Base-by-base conservation (phyloP, 2,113 vertebrate genomes). In the Oplegnathus fasciatus region DNA sequence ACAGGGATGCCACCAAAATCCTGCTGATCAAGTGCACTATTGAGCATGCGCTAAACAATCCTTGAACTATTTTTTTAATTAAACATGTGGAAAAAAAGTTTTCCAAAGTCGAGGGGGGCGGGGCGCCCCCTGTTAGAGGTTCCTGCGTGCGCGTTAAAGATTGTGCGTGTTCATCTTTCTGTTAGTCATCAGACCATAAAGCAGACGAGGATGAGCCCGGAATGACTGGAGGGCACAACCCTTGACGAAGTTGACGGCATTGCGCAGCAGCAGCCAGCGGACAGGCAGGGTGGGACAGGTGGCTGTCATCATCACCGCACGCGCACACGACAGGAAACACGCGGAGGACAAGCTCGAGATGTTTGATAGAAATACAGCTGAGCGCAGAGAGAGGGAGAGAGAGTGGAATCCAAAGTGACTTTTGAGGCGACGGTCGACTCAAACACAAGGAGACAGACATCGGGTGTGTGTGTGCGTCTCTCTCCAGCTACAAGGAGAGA, bases 331-430 rank as follows among this genome's bases (percentile, higher is more conserved):
- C 82, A 65, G 52, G 66, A 78, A 65, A 71, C 52, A 14, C 69
- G 44, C 76, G 42, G 9, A 32, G 67, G 67, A 61, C 67, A 28
- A 7, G 61, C 40, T 58, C 30, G 30, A 65, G 15, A 67, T 60
- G 71, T 60, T 1, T 50, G 44, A 20, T 44, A 55, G 37, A 65
- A 71, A 80, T n/a, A 78, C 30, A 62, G 24, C 57, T 55, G 57
- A 68, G 72, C 44, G 22, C 82, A 34, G 72, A 46, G n/a, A 44
- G 46, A 44, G 46, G 30, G 42, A 11, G 9, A 15, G 52, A 34
- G 64, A 78, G 62, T 9, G 40, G 24, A n/a, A 84, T 74, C 24
- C 54, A 62, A 55, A 82, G 86, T 88, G 84, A 90, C 84, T 84
- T 77, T 44, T 84, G 83, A 79, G 58, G 77, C 66, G 52, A 55